Percentiles rank a stretch among this genome's conserved stretches.
Evolutionary conservation across 2,888 invertebrate genomes (phyloP).

Genomic region (Malachius bipustulatus): DNA sequence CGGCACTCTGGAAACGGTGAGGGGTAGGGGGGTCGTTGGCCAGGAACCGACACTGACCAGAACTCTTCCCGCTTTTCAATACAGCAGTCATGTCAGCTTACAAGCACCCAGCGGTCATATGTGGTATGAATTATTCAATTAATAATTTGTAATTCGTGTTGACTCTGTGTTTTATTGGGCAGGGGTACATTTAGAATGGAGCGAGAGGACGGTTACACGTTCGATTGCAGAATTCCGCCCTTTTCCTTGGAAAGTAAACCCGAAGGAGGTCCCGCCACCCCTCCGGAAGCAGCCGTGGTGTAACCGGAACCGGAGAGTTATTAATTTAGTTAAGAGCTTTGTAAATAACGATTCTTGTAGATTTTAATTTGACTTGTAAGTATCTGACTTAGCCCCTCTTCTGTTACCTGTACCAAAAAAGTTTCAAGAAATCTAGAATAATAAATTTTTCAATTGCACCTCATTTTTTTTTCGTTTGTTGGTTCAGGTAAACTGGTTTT

Average conservation of each 20-base stretch:
- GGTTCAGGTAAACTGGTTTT: too few species aligned
- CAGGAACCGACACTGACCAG: slow-evolving; percentile 90
- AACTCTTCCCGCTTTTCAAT: slow-evolving; percentile 89
- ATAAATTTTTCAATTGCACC: too few species aligned
- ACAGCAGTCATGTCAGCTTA: slow-evolving; percentile 92
- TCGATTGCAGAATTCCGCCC: slow-evolving; percentile 95
- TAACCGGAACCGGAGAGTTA: too few species aligned
- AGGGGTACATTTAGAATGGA: slow-evolving; percentile 97
- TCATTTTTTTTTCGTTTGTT: too few species aligned
- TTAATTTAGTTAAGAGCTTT: too few species aligned
- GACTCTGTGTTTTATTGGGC: slow-evolving; percentile 20
- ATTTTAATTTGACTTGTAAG: too few species aligned
- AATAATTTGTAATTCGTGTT: slow-evolving; percentile 10
- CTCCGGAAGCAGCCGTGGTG: too few species aligned
- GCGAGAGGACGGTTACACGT: slow-evolving; percentile 90
- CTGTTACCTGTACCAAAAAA: too few species aligned
- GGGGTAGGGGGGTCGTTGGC: slow-evolving; percentile 94
- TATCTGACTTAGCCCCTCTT: too few species aligned
- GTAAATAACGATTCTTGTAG: too few species aligned
- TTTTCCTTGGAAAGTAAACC: slow-evolving; percentile 93
- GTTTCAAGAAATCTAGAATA: too few species aligned
- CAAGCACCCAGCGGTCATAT: slow-evolving; percentile 97
- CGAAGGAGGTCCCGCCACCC: slow-evolving; percentile 44
- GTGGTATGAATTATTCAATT: slow-evolving; percentile 54
- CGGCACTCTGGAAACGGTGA: slow-evolving; percentile 85